These are phyloP conservation scores for Nycteola revayana DNA, from an alignment of 2,888 invertebrate genomes.

Conservation along the genomic window DNA sequence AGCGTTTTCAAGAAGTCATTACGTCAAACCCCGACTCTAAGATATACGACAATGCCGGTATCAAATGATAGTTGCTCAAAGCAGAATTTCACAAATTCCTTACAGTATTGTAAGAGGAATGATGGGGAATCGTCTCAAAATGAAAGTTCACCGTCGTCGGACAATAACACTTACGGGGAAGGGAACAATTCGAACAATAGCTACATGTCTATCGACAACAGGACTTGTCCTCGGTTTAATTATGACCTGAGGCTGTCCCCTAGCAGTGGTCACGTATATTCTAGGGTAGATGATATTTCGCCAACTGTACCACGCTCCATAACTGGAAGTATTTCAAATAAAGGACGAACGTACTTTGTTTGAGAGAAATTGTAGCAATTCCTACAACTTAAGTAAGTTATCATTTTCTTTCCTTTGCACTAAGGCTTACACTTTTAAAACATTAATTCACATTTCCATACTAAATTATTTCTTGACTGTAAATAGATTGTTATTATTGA, in stretches of 20 bases:
- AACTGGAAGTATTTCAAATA: slow-evolving; percentile 56
- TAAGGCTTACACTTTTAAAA: slow-evolving; percentile 39
- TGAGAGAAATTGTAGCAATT: slow-evolving; percentile 43
- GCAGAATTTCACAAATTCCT: slow-evolving; percentile 78
- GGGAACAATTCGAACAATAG: slow-evolving; percentile 85
- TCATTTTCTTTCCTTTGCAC: slow-evolving; percentile 35
- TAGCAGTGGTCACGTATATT: slow-evolving; percentile 77
- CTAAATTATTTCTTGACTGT: slow-evolving; percentile 42
- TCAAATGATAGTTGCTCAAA: slow-evolving; percentile 79
- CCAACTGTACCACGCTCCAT: slow-evolving; percentile 67
- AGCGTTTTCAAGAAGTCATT: slow-evolving; percentile 78
- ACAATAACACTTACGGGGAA: slow-evolving; percentile 84
- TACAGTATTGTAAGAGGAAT: slow-evolving; percentile 71
- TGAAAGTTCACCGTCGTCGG: slow-evolving; percentile 81
- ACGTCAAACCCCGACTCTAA: slow-evolving; percentile 72
- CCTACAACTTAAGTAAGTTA: slow-evolving; percentile 24
- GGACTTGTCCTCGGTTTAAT: slow-evolving; percentile 79
- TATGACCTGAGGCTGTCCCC: slow-evolving; percentile 79
- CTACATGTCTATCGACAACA: slow-evolving; percentile 85
- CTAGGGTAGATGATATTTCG: slow-evolving; percentile 77
- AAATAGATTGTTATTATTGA: slow-evolving; percentile 54
- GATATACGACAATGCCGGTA: slow-evolving; percentile 81
- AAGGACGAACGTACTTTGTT: slow-evolving; percentile 77
- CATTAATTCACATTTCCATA: slow-evolving; percentile 33
- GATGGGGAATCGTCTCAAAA: slow-evolving; percentile 78